Conservation (phyloP, 2,797 vertebrate species). For the Eutrigla gurnardus region DNA sequence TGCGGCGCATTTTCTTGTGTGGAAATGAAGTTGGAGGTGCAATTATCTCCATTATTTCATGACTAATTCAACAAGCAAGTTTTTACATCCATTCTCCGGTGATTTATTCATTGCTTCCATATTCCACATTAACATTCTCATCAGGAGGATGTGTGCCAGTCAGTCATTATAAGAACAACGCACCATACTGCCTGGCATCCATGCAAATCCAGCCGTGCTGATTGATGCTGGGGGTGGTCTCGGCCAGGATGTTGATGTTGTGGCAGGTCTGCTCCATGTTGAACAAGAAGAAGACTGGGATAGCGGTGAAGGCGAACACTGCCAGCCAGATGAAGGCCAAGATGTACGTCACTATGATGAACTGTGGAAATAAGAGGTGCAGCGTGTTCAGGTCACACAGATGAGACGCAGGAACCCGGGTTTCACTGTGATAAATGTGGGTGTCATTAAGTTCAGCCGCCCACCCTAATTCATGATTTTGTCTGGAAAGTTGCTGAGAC, state of each 20-base stretch:
- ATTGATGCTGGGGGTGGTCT: conserved; percentile 91
- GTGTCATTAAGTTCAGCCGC: conserved; percentile 37
- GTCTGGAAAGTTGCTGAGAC: conserved; percentile 15
- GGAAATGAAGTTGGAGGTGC: conserved; percentile 17
- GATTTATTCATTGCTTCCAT: conserved; percentile 58
- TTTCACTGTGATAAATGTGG: conserved; percentile 47
- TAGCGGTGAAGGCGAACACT: conserved; percentile 92
- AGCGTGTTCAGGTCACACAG: conserved; percentile 45
- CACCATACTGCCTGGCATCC: conserved; percentile 97
- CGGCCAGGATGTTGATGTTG: conserved; percentile 91
- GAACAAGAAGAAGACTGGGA: conserved; percentile 97
- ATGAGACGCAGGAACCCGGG: conserved; percentile 5
- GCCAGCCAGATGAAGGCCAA: conserved; percentile 94
- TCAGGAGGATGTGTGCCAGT: conserved; percentile 47
- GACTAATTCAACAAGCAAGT: conserved; percentile 38
- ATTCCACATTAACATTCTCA: conserved; percentile 65
- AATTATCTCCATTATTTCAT: conserved; percentile 49
- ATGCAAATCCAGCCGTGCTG: conserved; percentile 89
- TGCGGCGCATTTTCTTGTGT: conserved; percentile 3
- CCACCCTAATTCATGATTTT: conserved; percentile 37
- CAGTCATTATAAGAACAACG: conserved; percentile 68
- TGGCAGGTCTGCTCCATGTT: conserved; percentile 97
- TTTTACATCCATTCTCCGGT: conserved; percentile 30
- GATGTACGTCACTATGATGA: conserved; percentile 94
- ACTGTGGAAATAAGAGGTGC: conserved; percentile 81